A percentile compares a stretch with the other conserved stretches of the same genome.
Evolutionary conservation across 2,113 vertebrate genomes (phyloP).

Genomic region (Anolis sagrei): DNA sequence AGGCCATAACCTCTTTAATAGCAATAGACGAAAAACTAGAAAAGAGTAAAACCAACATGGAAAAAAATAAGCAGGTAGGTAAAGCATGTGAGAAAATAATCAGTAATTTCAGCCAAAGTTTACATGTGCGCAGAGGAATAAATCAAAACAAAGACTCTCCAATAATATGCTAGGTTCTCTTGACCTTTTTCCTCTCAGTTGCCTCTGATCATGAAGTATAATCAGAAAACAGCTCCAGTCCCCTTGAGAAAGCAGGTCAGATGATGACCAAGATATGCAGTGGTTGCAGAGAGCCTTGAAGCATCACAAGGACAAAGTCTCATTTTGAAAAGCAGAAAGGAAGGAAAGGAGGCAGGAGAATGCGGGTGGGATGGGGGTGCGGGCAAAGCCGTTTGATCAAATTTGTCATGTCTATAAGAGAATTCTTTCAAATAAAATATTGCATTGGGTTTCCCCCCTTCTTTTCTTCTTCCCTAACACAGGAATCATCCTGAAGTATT

Average conservation of each 20-base stretch:
- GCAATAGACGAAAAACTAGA: slow-evolving; percentile 66
- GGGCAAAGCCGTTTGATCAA: slow-evolving; percentile 24
- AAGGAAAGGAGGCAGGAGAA: background rate
- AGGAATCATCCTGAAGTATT: slow-evolving; percentile 66
- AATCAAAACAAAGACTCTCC: slow-evolving; percentile 38
- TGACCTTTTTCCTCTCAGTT: slow-evolving; percentile 59
- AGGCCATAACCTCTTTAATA: slow-evolving; percentile 58
- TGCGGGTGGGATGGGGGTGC: too few species aligned
- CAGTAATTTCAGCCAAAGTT: slow-evolving; percentile 52
- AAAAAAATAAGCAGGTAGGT: slow-evolving; percentile 56
- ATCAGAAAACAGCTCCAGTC: slow-evolving; percentile 39
- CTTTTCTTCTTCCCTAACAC: slow-evolving; percentile 58
- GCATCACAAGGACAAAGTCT: slow-evolving; percentile 7
- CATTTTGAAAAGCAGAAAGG: slow-evolving; percentile 19
- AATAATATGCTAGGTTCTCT: slow-evolving; percentile 56
- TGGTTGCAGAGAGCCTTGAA: background rate
- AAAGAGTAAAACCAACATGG: slow-evolving; percentile 58
- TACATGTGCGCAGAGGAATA: slow-evolving; percentile 37
- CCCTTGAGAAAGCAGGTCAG: slow-evolving; percentile 48
- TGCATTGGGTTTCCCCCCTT: slow-evolving; percentile 58
- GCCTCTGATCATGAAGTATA: slow-evolving; percentile 44
- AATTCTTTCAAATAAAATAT: slow-evolving; percentile 67
- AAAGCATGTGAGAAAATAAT: slow-evolving; percentile 62
- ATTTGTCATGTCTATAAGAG: slow-evolving; percentile 58
- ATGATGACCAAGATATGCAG: slow-evolving; percentile 30